A percentile compares a stretch with the other conserved stretches of the same genome.
phyloP scores from a whole-genome alignment of 2,113 vertebrate species.

The Archilochus colubris region DNA sequence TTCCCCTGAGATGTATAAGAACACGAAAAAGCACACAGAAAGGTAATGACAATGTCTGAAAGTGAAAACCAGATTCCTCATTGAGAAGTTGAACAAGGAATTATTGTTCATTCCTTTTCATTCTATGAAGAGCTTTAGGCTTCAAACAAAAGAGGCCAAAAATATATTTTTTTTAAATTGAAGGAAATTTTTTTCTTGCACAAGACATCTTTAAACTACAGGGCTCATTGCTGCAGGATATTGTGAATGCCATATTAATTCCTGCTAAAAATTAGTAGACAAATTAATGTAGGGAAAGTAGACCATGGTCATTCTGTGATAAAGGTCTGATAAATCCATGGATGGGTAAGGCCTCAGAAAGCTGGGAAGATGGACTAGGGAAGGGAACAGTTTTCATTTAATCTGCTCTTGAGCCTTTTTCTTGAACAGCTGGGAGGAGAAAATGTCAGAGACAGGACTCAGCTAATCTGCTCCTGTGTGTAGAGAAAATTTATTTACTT shows the following conservation, averaged over 20 bases:
- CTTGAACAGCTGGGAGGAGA: neutral
- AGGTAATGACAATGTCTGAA: neutral
- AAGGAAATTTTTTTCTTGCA: neutral
- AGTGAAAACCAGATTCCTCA: neutral
- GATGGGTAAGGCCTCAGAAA: neutral
- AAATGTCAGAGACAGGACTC: neutral
- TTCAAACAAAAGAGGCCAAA: neutral
- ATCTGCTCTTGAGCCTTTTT: neutral
- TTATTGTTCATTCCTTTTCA: neutral
- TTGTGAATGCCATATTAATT: neutral
- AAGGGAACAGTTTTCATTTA: neutral
- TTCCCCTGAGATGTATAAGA: conserved; percentile 14
- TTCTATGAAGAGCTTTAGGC: neutral
- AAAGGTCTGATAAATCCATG: neutral
- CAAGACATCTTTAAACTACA: neutral
- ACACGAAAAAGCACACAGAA: neutral
- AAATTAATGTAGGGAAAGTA: neutral
- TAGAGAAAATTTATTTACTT: neutral
- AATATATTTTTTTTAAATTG: neutral
- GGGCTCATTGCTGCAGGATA: neutral
- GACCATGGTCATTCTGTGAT: neutral
- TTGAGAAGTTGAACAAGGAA: neutral
- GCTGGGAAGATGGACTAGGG: neutral
- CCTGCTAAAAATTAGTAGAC: neutral
- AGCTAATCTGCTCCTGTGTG: neutral